These are phyloP conservation scores for Trachemys scripta DNA, from an alignment of 2,113 vertebrate genomes.

Conservation along the genomic window DNA sequence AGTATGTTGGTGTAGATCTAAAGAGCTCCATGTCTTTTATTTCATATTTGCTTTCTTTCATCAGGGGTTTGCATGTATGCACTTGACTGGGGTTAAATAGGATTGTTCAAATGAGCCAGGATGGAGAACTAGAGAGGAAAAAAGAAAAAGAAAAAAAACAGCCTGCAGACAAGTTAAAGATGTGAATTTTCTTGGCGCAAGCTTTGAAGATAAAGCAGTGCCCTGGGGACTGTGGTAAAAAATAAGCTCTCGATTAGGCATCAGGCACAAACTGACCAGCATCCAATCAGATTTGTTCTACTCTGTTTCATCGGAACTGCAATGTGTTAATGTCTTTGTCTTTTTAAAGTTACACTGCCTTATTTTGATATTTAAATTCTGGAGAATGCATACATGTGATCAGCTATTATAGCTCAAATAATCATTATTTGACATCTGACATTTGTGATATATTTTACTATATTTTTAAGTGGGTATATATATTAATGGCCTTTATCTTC, in stretches of 20 bases:
- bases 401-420: neutral
- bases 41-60: slow-evolving; percentile 67
- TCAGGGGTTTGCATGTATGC: slow-evolving; percentile 65
- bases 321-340: slow-evolving; percentile 19
- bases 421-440: neutral
- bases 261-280: slow-evolving; percentile 77
- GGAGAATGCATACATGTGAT: neutral
- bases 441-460: neutral
- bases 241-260: slow-evolving; percentile 73
- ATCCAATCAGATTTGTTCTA: slow-evolving; percentile 71
- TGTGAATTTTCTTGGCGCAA: slow-evolving; percentile 78
- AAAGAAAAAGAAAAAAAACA: slow-evolving; percentile 64
- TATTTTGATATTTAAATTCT: neutral
- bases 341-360: slow-evolving; percentile 51
- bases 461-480: neutral
- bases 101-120: slow-evolving; percentile 74
- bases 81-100: slow-evolving; percentile 80
- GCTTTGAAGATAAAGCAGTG: slow-evolving; percentile 81
- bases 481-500: neutral
- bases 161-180: slow-evolving; percentile 80
- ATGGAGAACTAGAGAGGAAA: slow-evolving; percentile 54
- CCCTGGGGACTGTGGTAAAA: slow-evolving; percentile 75
- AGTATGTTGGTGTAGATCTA: slow-evolving; percentile 19
- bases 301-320: neutral
- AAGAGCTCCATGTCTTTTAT: slow-evolving; percentile 34